These are phyloP conservation scores for Adrianichthys oophorus DNA, from an alignment of 2,797 vertebrate genomes.

Conservation along the genomic window DNA sequence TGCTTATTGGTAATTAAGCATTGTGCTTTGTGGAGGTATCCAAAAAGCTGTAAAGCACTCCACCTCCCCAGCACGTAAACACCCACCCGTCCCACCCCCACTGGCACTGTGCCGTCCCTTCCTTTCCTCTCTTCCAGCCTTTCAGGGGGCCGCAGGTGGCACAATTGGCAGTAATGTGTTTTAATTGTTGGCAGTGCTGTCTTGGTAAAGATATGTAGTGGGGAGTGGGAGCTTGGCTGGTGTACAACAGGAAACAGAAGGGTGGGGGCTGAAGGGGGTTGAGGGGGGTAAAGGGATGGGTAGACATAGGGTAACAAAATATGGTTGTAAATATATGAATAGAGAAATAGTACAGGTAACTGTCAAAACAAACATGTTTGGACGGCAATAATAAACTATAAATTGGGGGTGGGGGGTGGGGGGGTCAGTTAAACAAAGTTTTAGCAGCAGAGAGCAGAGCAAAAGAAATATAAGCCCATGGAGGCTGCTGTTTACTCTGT, in stretches of 20 bases:
- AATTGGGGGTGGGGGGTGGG: not conserved
- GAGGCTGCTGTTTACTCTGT: conserved; percentile 33
- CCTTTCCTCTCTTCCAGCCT: conserved; percentile 63
- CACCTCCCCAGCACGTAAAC: conserved; percentile 50
- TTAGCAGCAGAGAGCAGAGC: conserved; percentile 21
- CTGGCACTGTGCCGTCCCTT: conserved; percentile 58
- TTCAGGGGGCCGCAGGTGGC: conserved; percentile 78
- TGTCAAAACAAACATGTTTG: conserved; percentile 6
- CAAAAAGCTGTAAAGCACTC: conserved; percentile 63
- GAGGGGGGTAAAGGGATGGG: conserved; percentile 9
- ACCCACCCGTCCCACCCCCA: conserved; percentile 53
- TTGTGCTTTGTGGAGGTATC: conserved; percentile 71
- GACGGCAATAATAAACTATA: conserved; percentile 2
- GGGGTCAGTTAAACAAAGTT: conserved; percentile 1
- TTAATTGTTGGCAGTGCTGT: conserved; percentile 78
- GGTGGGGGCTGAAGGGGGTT: conserved; percentile 13
- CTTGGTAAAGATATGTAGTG: conserved; percentile 72
- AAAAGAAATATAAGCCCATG: conserved; percentile 27
- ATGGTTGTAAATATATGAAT: conserved; percentile 5
- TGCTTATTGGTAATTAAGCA: conserved; percentile 82
- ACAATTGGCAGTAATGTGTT: conserved; percentile 82
- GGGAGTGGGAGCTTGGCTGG: conserved; percentile 60
- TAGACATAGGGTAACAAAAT: conserved; percentile 9
- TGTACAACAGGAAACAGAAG: conserved; percentile 38
- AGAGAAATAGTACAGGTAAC: conserved; percentile 1